These are phyloP conservation scores for Epinephelus lanceolatus DNA, from an alignment of 2,113 vertebrate species.

Conservation along the genomic window DNA sequence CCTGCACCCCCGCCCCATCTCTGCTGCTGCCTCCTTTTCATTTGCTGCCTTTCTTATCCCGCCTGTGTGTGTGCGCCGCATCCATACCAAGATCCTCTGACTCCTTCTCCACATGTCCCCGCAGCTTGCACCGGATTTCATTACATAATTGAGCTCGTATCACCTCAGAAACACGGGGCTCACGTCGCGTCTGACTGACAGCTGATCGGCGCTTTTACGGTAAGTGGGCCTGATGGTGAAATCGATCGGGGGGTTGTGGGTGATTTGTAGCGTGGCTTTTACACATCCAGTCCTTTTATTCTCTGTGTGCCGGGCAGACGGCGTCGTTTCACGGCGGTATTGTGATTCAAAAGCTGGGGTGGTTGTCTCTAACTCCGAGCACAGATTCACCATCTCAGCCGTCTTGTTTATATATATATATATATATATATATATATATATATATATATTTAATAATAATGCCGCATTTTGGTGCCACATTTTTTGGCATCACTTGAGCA, in stretches of 20 bases:
- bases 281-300: not conserved
- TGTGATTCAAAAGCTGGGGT: not conserved
- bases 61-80: conserved; percentile 51
- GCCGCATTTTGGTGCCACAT: conserved; percentile 12
- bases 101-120: conserved; percentile 44
- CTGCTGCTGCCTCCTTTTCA: conserved; percentile 47
- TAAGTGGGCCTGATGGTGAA: conserved; percentile 42
- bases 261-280: conserved; percentile 16
- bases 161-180: not conserved
- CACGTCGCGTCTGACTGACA: conserved; percentile 1
- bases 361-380: not conserved
- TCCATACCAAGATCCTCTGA: conserved; percentile 53
- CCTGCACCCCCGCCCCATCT: conserved; percentile 1
- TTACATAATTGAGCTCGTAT: conserved; percentile 16
- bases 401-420: not conserved
- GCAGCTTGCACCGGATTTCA: conserved; percentile 35
- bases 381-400: not conserved
- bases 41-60: conserved; percentile 47
- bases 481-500: conserved; percentile 25
- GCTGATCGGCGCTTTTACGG: conserved; percentile 42
- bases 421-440: not conserved
- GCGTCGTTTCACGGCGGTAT: not conserved
- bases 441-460: not conserved
- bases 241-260: conserved; percentile 17
- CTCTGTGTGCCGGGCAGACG: not conserved